phyloP scores from a whole-genome alignment of 2,888 invertebrate genomes.

The Marasmarcha lunaedactyla region DNA sequence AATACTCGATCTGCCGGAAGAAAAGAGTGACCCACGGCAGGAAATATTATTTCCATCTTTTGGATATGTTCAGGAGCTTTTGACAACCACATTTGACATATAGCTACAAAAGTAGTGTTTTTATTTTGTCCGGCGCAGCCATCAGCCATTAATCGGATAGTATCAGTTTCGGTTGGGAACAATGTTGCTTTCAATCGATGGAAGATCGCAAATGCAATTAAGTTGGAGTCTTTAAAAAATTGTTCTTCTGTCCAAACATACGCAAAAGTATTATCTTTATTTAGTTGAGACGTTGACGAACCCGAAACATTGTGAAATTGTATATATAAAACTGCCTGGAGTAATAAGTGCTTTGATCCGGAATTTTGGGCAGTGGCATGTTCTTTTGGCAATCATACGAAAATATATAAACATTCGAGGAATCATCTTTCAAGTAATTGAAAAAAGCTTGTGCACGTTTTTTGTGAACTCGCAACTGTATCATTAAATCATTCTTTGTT shows the following conservation, averaged over 20 bases:
- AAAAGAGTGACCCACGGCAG: constrained; percentile 4
- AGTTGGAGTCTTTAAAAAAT: constrained; percentile 11
- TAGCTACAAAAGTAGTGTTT: constrained; percentile 9
- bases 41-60: constrained; percentile 8
- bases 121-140: constrained; percentile 10
- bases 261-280: constrained; percentile 7
- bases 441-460: too few species aligned
- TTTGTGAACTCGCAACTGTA: too few species aligned
- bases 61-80: constrained; percentile 6
- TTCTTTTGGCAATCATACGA: too few species aligned
- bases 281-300: constrained; percentile 5
- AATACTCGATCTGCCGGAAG: constrained; percentile 4
- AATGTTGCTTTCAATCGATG: constrained; percentile 1
- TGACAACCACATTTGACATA: constrained; percentile 7
- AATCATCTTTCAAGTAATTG: too few species aligned
- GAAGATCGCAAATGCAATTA: constrained; percentile 6
- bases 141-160: constrained; percentile 8
- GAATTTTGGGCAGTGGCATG: too few species aligned
- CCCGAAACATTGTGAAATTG: constrained; percentile 10
- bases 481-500: background rate
- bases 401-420: too few species aligned
- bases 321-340: constrained; percentile 10
- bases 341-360: too few species aligned
- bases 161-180: background rate
- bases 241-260: constrained; percentile 9